phyloP scores from a whole-genome alignment of 2,797 vertebrate species.

The Onychomys torridus region DNA sequence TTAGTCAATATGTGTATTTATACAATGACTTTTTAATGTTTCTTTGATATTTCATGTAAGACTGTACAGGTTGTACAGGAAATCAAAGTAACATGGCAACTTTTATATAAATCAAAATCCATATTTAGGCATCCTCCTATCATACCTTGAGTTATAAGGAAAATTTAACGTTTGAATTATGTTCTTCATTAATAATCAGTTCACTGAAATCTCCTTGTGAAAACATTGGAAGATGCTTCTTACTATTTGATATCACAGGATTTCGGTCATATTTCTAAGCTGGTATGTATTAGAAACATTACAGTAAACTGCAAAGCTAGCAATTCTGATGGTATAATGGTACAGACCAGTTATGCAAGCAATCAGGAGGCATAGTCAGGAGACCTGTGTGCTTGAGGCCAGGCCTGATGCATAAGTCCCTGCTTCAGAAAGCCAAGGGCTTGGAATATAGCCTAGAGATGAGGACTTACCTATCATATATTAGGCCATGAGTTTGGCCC shows the following conservation, averaged over 20 bases:
- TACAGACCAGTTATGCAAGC: not conserved
- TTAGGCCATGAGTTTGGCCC: not conserved
- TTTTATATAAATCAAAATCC: not conserved
- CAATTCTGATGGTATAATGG: not conserved
- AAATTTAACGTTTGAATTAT: not conserved
- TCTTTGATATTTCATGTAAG: slow-evolving; percentile 15
- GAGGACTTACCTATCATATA: too few relatives aligned
- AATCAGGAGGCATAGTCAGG: not conserved
- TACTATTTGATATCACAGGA: not conserved
- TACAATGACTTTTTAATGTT: not conserved
- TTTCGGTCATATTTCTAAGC: not conserved
- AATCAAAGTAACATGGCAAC: not conserved
- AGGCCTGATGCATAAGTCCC: not conserved
- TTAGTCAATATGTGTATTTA: slow-evolving; percentile 23
- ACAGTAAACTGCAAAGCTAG: not conserved
- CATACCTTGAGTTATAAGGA: not conserved
- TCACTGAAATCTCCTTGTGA: not conserved
- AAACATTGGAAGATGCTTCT: not conserved
- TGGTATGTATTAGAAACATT: not conserved
- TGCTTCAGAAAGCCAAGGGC: not conserved
- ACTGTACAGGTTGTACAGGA: not conserved
- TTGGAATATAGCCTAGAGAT: not conserved
- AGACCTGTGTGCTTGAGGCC: not conserved
- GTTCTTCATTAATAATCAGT: slow-evolving; percentile 5
- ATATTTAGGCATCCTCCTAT: not conserved